A percentile compares a stretch with the other conserved stretches of the same genome.
Conservation (phyloP, 2,113 vertebrate genomes). For the Alosa alosa region DNA sequence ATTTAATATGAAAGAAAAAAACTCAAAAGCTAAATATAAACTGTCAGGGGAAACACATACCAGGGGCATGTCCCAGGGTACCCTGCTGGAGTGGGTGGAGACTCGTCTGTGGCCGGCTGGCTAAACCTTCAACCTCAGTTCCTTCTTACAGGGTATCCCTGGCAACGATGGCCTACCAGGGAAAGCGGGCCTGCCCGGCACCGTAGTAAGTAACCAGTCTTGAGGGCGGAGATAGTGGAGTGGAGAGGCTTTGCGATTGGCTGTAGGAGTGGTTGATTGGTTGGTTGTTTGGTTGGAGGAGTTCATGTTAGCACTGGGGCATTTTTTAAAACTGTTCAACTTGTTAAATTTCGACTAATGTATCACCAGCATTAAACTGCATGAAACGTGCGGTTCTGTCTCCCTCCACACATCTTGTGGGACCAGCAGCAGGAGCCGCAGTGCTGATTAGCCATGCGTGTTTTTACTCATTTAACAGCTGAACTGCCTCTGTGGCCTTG, state of each 20-base stretch:
- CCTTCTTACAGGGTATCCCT: conserved; percentile 86
- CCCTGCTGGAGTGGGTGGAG: conserved; percentile 65
- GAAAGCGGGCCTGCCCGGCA: conserved; percentile 79
- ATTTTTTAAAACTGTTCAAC: not conserved
- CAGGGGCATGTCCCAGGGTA: conserved; percentile 37
- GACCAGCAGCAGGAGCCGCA: not conserved
- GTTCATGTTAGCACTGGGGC: conserved; percentile 45
- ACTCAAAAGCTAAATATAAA: conserved; percentile 35
- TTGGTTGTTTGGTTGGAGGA: conserved; percentile 22
- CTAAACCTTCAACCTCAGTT: conserved; percentile 72
- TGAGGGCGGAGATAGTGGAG: conserved; percentile 47
- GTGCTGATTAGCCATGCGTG: not conserved
- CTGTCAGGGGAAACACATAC: conserved; percentile 46
- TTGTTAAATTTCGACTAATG: too few species aligned
- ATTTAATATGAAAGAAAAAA: conserved; percentile 19
- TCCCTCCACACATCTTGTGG: not conserved
- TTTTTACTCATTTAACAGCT: not conserved
- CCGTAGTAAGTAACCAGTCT: conserved; percentile 79
- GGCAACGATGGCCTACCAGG: conserved; percentile 90
- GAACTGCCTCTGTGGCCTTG: not conserved
- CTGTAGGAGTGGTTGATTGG: not conserved
- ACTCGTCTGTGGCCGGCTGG: conserved; percentile 56
- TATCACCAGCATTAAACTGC: too few species aligned
- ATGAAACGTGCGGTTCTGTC: too few species aligned
- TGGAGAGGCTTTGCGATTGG: conserved; percentile 38